These are phyloP conservation scores for Nycteola revayana DNA, from an alignment of 2,888 invertebrate genomes.

Conservation along the genomic window DNA sequence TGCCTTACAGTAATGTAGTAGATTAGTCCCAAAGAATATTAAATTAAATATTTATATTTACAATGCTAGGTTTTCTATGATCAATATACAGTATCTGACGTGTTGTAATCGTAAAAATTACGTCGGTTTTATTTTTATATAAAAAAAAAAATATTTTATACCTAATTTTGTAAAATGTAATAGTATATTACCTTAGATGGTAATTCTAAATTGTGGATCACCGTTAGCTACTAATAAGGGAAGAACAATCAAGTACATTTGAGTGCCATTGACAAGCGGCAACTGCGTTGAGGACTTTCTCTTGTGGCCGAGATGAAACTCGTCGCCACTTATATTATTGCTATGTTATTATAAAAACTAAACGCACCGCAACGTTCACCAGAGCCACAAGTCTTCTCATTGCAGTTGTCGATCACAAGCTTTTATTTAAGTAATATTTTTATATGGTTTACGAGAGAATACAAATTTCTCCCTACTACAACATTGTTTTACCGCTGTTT, in stretches of 20 bases:
- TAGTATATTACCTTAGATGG: constrained; percentile 13
- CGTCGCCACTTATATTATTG: constrained; percentile 1
- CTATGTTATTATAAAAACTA: constrained; percentile 9
- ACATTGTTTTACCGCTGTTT: constrained; percentile 54
- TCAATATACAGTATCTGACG: too few relatives aligned
- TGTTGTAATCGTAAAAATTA: too few relatives aligned
- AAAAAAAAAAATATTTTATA: too few relatives aligned
- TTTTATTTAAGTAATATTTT: constrained; percentile 30
- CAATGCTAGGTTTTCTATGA: constrained; percentile 1
- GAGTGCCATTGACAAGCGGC: constrained; percentile 63
- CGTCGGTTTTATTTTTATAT: too few relatives aligned
- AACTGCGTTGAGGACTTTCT: constrained; percentile 31
- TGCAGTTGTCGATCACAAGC: constrained; percentile 27
- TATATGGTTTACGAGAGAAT: constrained; percentile 33
- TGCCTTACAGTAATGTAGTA: constrained; percentile 7
- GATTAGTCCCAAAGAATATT: constrained; percentile 14
- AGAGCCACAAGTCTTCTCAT: constrained; percentile 11
- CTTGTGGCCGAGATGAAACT: constrained; percentile 17
- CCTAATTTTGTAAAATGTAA: too few relatives aligned
- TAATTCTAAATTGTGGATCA: constrained; percentile 11
- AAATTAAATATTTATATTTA: constrained; percentile 7
- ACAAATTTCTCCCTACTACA: constrained; percentile 52
- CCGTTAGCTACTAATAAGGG: constrained; percentile 28
- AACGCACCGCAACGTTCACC: constrained; percentile 5
- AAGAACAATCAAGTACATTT: constrained; percentile 59